A percentile compares a stretch with the other conserved stretches of the same genome.
Conservation (phyloP, 2,797 vertebrate genomes). For the Saxicola maurus region DNA sequence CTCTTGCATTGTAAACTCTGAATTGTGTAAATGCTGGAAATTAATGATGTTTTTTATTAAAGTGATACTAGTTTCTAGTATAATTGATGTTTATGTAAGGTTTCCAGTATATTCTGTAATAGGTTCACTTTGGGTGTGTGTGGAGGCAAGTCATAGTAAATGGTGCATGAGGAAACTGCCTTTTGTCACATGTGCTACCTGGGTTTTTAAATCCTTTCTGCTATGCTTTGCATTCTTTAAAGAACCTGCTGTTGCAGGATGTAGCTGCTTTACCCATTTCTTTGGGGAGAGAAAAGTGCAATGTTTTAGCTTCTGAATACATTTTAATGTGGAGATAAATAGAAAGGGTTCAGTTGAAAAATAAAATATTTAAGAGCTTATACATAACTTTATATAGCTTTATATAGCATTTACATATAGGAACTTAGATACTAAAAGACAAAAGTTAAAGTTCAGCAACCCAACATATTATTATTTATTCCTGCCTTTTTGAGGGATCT, state of each 20-base stretch:
- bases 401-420: not conserved
- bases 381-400: not conserved
- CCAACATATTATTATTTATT: not conserved
- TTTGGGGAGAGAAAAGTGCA: not conserved
- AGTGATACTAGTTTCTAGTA: not conserved
- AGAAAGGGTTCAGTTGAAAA: not conserved
- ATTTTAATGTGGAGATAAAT: not conserved
- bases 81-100: not conserved
- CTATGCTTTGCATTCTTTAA: not conserved
- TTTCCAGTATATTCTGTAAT: not conserved
- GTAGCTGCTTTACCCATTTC: not conserved
- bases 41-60: not conserved
- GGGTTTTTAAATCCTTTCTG: not conserved
- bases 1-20: not conserved
- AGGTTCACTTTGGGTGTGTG: not conserved
- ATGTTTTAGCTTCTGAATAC: not conserved
- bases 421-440: not conserved
- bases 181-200: not conserved
- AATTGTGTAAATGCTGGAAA: not conserved
- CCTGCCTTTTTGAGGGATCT: not conserved
- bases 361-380: not conserved
- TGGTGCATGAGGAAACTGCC: not conserved
- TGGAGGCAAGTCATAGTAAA: not conserved
- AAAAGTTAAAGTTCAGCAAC: not conserved
- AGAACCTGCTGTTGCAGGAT: not conserved